phyloP scores from a whole-genome alignment of 2,888 invertebrate species.

The Gymnoscelis rufifasciata region DNA sequence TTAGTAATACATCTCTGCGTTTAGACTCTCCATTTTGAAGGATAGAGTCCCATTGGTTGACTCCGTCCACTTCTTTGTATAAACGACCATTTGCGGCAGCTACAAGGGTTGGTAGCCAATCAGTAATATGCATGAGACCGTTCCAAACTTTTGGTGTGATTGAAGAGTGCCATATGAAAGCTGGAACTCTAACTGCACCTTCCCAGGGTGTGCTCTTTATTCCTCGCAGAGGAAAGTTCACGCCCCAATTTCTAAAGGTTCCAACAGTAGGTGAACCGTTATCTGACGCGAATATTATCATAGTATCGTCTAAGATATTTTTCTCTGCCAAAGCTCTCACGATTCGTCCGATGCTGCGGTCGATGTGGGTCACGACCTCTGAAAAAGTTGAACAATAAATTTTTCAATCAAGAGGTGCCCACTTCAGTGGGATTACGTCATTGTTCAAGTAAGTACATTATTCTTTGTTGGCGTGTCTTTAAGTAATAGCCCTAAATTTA shows the following conservation, averaged over 20 bases:
- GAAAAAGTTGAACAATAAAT: slow-evolving; percentile 33
- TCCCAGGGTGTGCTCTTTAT: slow-evolving; percentile 92
- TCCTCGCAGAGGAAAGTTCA: slow-evolving; percentile 88
- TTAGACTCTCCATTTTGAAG: slow-evolving; percentile 61
- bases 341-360: slow-evolving; percentile 88
- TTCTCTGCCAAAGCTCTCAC: slow-evolving; percentile 82
- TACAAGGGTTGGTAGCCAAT: slow-evolving; percentile 88
- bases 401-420: slow-evolving; percentile 8
- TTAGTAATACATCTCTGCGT: slow-evolving; percentile 78
- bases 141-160: slow-evolving; percentile 81
- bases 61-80: slow-evolving; percentile 78
- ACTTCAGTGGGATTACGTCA: slow-evolving; percentile 6
- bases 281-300: slow-evolving; percentile 93
- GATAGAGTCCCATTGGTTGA: slow-evolving; percentile 84
- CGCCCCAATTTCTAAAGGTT: slow-evolving; percentile 85
- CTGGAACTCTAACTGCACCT: slow-evolving; percentile 88
- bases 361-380: slow-evolving; percentile 86
- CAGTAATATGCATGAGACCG: slow-evolving; percentile 86
- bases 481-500: slow-evolving; percentile 17
- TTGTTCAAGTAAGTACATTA: slow-evolving; percentile 7
- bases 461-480: slow-evolving; percentile 10
- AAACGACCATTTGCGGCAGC: slow-evolving; percentile 57
- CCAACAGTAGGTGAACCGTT: slow-evolving; percentile 92
- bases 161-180: slow-evolving; percentile 82
- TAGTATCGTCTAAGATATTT: slow-evolving; percentile 87